Evolutionary conservation across 37 sponge, comb jelly and placozoan species (phyloP), one percentile per base, ranked within the genome.

Genomic region (Halichondria panicea): DNA sequence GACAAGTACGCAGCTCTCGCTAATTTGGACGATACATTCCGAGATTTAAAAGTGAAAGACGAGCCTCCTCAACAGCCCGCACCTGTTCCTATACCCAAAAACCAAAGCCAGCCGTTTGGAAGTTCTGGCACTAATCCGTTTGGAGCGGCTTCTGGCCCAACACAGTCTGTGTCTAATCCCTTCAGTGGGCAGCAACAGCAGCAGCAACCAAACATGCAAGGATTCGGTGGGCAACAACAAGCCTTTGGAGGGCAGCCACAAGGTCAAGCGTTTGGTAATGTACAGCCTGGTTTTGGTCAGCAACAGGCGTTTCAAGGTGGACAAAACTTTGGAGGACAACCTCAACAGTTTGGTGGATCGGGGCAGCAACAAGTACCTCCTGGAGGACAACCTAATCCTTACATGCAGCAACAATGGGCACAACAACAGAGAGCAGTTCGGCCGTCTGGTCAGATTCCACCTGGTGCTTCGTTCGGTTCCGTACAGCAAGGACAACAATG

Each of bases 1-100:
- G 91, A 91, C 63, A 81, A 71, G 58, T 91, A 91, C 28, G 71
- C 87, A 50, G 91, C 83, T 13, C 53, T 91, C 18, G 91, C 87
- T 57, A 60, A 31, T 8, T 75, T 91, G 24, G 91, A 91, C 63
- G 48, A 31, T 2, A 61, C 82, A 27, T 46, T 91, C 5, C 81
- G 75, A 48, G 87, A 74, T 2, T 28, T 91, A 21, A 70, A 54
- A 38, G 25, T 82, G 8, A 82, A 83, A 35, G 86, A 84, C 1
- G 81, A 81, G 45, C 65, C 61, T 7, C 4, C 55, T 21, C 36
- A 46, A 11, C 78, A 71, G 53, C 71, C 28, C 33, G n/a, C n/a
- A n/a, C n/a, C n/a, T n/a, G n/a, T n/a, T n/a, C 42, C 27, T 8
- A 31, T 25, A 37, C 83, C 74, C 52, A 59, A 68, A 0, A 59